These are phyloP conservation scores for Villa cingulata DNA, from an alignment of 2,888 invertebrate genomes.

Conservation along the genomic window DNA sequence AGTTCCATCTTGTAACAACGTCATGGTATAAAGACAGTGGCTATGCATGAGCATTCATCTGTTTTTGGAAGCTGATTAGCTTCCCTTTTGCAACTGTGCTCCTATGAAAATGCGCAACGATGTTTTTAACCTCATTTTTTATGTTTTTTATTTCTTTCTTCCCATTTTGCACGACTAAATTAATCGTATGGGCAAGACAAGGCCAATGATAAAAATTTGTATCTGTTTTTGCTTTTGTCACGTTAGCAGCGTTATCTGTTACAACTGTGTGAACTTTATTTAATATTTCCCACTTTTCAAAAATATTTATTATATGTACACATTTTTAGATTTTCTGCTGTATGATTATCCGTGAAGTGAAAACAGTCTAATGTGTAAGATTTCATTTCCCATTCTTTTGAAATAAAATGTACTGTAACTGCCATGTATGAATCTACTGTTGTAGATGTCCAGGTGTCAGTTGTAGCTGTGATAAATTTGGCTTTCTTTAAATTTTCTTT, in stretches of 20 bases:
- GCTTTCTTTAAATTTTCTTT: slow-evolving; percentile 5
- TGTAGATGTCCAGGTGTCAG: slow-evolving; percentile 18
- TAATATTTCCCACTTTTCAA: slow-evolving; percentile 7
- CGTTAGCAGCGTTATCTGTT: slow-evolving; percentile 18
- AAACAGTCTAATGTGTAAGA: slow-evolving; percentile 13
- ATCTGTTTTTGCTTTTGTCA: slow-evolving; percentile 17
- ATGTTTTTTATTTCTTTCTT: slow-evolving; percentile 5
- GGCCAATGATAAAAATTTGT: slow-evolving; percentile 14
- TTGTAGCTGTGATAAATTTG: slow-evolving; percentile 13
- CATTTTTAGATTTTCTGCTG: slow-evolving; percentile 13
- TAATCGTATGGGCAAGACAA: slow-evolving; percentile 17
- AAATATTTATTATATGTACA: slow-evolving; percentile 10
- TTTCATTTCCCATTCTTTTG: slow-evolving; percentile 11
- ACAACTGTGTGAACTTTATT: slow-evolving; percentile 9
- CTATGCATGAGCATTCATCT: not conserved
- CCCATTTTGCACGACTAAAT: slow-evolving; percentile 10
- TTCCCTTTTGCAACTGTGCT: not conserved
- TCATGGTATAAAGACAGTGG: slow-evolving; percentile 19
- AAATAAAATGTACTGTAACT: slow-evolving; percentile 17
- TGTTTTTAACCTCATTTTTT: slow-evolving; percentile 1
- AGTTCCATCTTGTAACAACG: slow-evolving; percentile 19
- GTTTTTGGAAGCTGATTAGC: not conserved
- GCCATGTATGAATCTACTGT: slow-evolving; percentile 15
- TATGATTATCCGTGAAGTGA: slow-evolving; percentile 14
- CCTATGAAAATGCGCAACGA: slow-evolving; percentile 5